Evolutionary conservation across 2,113 vertebrate species (phyloP), one percentile per base, ranked within the genome.

Genomic region (Numida meleagris): DNA sequence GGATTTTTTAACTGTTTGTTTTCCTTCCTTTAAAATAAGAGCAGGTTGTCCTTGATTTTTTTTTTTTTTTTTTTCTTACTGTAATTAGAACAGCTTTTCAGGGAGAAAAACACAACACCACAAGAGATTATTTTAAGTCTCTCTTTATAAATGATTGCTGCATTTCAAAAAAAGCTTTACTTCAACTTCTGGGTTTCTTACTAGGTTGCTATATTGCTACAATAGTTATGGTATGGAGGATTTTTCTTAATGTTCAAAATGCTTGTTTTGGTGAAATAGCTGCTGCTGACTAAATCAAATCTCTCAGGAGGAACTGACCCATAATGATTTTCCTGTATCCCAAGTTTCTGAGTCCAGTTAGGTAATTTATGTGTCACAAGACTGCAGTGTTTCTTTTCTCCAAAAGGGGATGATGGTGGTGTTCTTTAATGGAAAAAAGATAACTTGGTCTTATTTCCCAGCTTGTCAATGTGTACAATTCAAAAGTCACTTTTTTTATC

Each of bases 91-190:
- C 10, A 82, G 14, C 1, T 86, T 66, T 53, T 66, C 53, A 42
- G 16, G 55, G 43, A 67, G 17, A 57, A 90, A 78, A 71, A n/a
- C 43, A 63, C 31, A 86, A 36, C 6, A 79, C 5, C 2, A 42
- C 4, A 36, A 29, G 4, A 16, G 4, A 61, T n/a, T 66, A 66
- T 58, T 90, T 84, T 27, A 75, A 51, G 42, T 48, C 24, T 15
- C 2, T 31, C 36, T 58, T 58, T 57, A 12, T 0, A 70, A 71
- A 65, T 40, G 0, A 25, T 29, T 84, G 79, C 23, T 81, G 0
- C 77, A 40, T 55, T 73, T 84, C 40, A 77, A 88, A 90, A 45
- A 0, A 6, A 90, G 2, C 4, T 82, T 62, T 77, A 8, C 48
- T 76, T 70, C 55, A 24, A 16, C 20, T 58, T 9, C 12, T 80